Evolutionary conservation across 2,113 vertebrate genomes (phyloP), one percentile per base, ranked within the genome.

Genomic region (Tragelaphus imberbis): DNA sequence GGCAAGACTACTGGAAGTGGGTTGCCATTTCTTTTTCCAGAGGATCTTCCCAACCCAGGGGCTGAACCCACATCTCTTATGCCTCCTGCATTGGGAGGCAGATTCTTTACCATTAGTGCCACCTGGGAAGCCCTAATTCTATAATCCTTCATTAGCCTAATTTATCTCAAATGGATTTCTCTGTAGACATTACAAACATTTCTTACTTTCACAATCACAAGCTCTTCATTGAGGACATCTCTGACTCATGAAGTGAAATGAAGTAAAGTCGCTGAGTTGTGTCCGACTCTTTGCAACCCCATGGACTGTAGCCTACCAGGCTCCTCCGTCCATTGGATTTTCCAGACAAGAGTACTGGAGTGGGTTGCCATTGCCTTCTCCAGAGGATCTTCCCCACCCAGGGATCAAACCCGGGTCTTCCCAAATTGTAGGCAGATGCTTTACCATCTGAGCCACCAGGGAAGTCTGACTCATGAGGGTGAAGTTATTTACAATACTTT

Each of bases 401-500:
- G 65, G 65, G 65, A 68, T 68, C 0, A 0, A 68, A 68, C 17
- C 33, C 4, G 0, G 8, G 33, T 68, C 65, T 68, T 68, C 65
- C 65, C 4, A 4, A 17, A 21, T 2, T 68, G 17, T 68, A 68
- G 17, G 33, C 65, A 68, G 33, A 36, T 0, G 17, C 65, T 68
- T 36, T 36, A 68, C 33, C 0, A 0, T 68, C 33, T 68, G 65
- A 68, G n/a, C 17, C 65, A 68, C 33, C 33, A 11, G n/a, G 65
- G 2, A 36, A 68, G 65, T 86, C 53, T 91, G 88, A 95, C 36
- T 93, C 55, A 88, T 44, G 14, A 51, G 9, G 53, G 28, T 97
- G 55, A 97, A 95, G 81, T 92, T 96, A 90, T 75, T 96, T 90
- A 77, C 4, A 61, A 21, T 56, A 95, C 1, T 93, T 95, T 96